phyloP scores from a whole-genome alignment of 2,797 vertebrate genomes.

The Poeciliopsis infans region DNA sequence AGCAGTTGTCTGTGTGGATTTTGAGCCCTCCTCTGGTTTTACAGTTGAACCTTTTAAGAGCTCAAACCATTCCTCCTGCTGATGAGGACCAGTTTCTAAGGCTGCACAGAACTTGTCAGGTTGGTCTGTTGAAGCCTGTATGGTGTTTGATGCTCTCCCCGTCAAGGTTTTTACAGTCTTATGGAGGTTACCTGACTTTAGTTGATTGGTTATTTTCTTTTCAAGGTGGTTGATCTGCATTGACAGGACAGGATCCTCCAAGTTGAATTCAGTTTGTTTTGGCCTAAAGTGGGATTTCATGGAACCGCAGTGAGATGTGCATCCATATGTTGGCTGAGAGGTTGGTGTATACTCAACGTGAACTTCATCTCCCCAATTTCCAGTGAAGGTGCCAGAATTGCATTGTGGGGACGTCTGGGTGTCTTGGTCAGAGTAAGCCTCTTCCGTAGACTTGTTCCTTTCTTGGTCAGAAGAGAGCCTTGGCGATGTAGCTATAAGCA shows the following conservation, averaged over 20 bases:
- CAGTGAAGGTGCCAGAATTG: slow-evolving; percentile 65
- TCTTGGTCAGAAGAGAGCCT: slow-evolving; percentile 71
- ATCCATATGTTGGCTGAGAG: slow-evolving; percentile 49
- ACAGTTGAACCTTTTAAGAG: slow-evolving; percentile 6
- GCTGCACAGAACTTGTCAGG: slow-evolving; percentile 30
- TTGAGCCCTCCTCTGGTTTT: slow-evolving; percentile 25
- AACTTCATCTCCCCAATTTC: slow-evolving; percentile 74
- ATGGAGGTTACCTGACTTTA: slow-evolving; percentile 20
- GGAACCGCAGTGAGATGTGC: slow-evolving; percentile 23
- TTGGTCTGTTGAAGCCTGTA: slow-evolving; percentile 28
- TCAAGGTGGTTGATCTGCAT: slow-evolving; percentile 25
- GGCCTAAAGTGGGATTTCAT: slow-evolving; percentile 12
- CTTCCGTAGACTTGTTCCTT: slow-evolving; percentile 65
- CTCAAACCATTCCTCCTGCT: slow-evolving; percentile 16
- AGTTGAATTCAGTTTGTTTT: slow-evolving; percentile 43
- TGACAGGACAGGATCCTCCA: slow-evolving; percentile 40
- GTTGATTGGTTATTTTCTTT: slow-evolving; percentile 21
- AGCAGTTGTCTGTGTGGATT: slow-evolving; percentile 10
- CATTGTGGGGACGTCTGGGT: slow-evolving; percentile 77
- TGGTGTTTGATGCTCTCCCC: slow-evolving; percentile 24
- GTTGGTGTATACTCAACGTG: slow-evolving; percentile 48
- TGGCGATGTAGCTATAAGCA: slow-evolving; percentile 81
- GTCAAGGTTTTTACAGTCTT: slow-evolving; percentile 27
- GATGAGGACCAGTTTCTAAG: slow-evolving; percentile 19
- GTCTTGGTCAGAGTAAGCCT: slow-evolving; percentile 73